Percentiles rank a stretch among this genome's conserved stretches.
Conservation (phyloP, 1,140 invertebrate species). For the Meteorus sp. region DNA sequence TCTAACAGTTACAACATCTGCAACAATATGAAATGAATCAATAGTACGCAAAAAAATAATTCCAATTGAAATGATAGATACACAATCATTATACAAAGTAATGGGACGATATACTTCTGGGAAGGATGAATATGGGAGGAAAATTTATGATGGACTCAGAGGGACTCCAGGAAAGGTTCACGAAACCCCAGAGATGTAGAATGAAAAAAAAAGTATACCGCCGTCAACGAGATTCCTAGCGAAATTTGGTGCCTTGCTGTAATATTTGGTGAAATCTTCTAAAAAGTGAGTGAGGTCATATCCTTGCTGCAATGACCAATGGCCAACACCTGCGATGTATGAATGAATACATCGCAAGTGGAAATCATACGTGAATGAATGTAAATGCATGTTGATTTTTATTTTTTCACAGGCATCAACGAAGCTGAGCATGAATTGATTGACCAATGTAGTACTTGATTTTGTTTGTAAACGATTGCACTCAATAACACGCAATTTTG, state of each 20-base stretch:
- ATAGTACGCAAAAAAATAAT: too few relatives aligned
- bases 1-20: conserved; percentile 64
- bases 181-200: too few relatives aligned
- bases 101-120: too few relatives aligned
- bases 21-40: conserved; percentile 27
- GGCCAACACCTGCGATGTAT: conserved; percentile 67
- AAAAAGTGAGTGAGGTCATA: conserved; percentile 80
- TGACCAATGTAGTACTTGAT: conserved; percentile 58
- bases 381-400: conserved; percentile 76
- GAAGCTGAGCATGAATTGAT: conserved; percentile 71
- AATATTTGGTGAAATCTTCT: conserved; percentile 83
- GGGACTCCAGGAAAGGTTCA: too few relatives aligned
- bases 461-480: conserved; percentile 65
- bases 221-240: conserved; percentile 77
- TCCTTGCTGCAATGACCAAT: conserved; percentile 66
- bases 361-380: conserved; percentile 88
- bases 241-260: conserved; percentile 80
- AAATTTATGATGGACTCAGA: too few relatives aligned
- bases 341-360: conserved; percentile 76
- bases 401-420: conserved; percentile 78
- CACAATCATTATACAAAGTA: too few relatives aligned
- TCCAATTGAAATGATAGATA: too few relatives aligned
- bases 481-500: conserved; percentile 73
- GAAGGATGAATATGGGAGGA: too few relatives aligned
- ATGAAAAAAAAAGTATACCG: conserved; percentile 59